These are phyloP conservation scores for Anoplophora glabripennis DNA, from an alignment of 1,140 invertebrate species.

Conservation along the genomic window DNA sequence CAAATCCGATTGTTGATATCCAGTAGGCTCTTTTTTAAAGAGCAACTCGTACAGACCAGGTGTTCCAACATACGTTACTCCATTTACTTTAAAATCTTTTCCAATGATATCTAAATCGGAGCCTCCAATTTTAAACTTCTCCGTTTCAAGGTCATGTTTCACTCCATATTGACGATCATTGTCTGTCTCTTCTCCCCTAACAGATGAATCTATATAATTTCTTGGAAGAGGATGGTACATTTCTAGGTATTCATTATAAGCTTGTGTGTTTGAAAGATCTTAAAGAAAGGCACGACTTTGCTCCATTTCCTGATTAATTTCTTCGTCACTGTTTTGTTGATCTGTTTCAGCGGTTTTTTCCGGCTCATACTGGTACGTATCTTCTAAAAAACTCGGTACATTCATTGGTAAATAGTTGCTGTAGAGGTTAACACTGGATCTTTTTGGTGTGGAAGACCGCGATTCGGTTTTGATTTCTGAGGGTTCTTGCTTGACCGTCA, in stretches of 20 bases:
- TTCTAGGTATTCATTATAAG: slow-evolving; percentile 9
- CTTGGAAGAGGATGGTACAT: not conserved
- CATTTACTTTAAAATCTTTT: slow-evolving; percentile 21
- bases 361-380: too few species aligned
- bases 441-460: too few species aligned
- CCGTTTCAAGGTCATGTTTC: slow-evolving; percentile 13
- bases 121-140: slow-evolving; percentile 19
- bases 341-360: too few species aligned
- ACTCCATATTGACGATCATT: slow-evolving; percentile 25
- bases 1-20: slow-evolving; percentile 27
- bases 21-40: slow-evolving; percentile 27
- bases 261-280: not conserved
- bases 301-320: too few species aligned
- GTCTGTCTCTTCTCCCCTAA: slow-evolving; percentile 8
- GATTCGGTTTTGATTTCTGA: too few species aligned
- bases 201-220: slow-evolving; percentile 3
- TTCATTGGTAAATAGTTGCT: too few species aligned
- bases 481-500: too few species aligned
- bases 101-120: slow-evolving; percentile 15
- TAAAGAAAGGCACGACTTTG: too few species aligned
- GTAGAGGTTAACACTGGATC: too few species aligned
- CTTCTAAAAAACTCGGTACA: too few species aligned
- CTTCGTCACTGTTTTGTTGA: too few species aligned
- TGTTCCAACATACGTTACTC: slow-evolving; percentile 20
- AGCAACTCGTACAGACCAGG: slow-evolving; percentile 30